Percentiles rank a stretch among this genome's conserved stretches.
Evolutionary conservation across 2,113 vertebrate species (phyloP).

Genomic region (Platichthys flesus): DNA sequence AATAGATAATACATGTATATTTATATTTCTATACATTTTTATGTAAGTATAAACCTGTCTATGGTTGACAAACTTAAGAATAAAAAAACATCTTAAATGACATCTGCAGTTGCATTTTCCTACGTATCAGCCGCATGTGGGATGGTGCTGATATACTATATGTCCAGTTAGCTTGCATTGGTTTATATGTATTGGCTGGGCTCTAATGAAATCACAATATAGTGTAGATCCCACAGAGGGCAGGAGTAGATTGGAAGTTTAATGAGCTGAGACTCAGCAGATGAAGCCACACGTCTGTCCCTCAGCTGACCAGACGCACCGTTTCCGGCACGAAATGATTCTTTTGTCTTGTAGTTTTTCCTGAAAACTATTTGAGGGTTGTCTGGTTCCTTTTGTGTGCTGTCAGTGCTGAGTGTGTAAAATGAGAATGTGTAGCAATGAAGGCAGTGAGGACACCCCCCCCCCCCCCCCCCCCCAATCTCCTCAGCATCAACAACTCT

Average conservation of each 20-base stretch:
- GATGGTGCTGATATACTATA: not conserved
- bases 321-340: not conserved
- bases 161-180: not conserved
- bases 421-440: not conserved
- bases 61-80: too few species aligned
- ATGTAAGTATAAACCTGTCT: too few species aligned
- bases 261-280: conserved; percentile 2
- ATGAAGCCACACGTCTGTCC: not conserved
- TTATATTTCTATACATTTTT: too few species aligned
- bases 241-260: not conserved
- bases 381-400: not conserved
- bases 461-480: not conserved
- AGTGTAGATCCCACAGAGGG: not conserved
- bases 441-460: not conserved
- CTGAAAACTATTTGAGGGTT: too few species aligned
- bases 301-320: too few species aligned
- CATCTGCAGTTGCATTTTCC: too few species aligned
- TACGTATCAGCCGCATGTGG: too few species aligned
- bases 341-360: not conserved
- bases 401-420: not conserved
- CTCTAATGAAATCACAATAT: not conserved
- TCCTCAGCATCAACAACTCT: conserved; percentile 11
- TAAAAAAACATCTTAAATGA: too few species aligned
- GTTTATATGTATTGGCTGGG: not conserved
- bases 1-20: too few species aligned